These are phyloP conservation scores for Syngnathus floridae DNA, from an alignment of 2,113 vertebrate species.

Conservation along the genomic window DNA sequence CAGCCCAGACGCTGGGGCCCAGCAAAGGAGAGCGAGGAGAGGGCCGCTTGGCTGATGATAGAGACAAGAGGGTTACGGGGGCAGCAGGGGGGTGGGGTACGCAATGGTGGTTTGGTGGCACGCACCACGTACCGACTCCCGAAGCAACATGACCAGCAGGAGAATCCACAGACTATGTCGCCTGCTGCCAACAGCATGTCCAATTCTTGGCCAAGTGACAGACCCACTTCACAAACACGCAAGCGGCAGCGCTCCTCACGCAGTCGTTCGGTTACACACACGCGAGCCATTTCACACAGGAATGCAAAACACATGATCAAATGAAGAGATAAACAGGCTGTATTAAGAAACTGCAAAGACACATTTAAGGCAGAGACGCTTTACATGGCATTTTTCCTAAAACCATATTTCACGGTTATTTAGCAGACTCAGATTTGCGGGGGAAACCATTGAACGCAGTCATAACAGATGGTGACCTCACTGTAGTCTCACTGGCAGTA, in stretches of 20 bases:
- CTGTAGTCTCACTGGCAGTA: conserved; percentile 23
- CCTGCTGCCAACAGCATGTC: conserved; percentile 56
- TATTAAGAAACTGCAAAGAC: conserved; percentile 16
- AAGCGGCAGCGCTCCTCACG: conserved; percentile 10
- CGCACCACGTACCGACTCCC: conserved; percentile 42
- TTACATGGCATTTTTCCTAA: conserved; percentile 29
- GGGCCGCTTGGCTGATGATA: conserved; percentile 48
- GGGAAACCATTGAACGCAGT: conserved; percentile 23
- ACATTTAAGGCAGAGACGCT: conserved; percentile 33
- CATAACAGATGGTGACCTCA: conserved; percentile 31
- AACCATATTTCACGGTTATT: conserved; percentile 37
- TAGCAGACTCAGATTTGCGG: conserved; percentile 28
- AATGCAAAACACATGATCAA: conserved; percentile 26
- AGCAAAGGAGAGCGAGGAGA: conserved; percentile 48
- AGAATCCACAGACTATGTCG: conserved; percentile 54
- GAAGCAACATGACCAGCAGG: conserved; percentile 36
- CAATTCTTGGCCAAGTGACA: conserved; percentile 43
- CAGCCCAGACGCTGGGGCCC: conserved; percentile 59
- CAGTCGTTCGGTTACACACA: conserved; percentile 23
- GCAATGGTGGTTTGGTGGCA: conserved; percentile 60
- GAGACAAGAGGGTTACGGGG: conserved; percentile 14
- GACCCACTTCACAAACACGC: conserved; percentile 22
- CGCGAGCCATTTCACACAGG: conserved; percentile 22
- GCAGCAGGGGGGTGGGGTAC: not conserved
- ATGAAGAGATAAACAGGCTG: conserved; percentile 31